A percentile compares a stretch with the other conserved stretches of the same genome.
phyloP scores from a whole-genome alignment of 30 jellyfish, hydroid and myxozoan species.

The Pelagia noctiluca region DNA sequence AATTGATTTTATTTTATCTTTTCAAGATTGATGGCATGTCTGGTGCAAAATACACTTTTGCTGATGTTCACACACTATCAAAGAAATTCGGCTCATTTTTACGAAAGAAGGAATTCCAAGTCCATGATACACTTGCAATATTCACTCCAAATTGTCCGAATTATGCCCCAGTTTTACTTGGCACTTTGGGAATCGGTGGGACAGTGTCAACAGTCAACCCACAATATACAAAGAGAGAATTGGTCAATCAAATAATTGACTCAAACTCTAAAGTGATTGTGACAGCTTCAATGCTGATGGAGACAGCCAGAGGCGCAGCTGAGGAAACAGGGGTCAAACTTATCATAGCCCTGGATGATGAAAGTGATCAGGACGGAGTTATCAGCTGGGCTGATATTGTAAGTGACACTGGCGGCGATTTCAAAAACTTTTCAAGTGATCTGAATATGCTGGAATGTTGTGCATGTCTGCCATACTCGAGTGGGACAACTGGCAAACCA shows the following conservation, averaged over 20 bases:
- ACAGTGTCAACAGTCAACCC: constrained; percentile 79
- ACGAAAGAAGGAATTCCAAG: constrained; percentile 28
- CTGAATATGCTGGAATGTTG: constrained; percentile 42
- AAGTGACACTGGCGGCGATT: constrained; percentile 49
- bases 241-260: constrained; percentile 69
- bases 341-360: constrained; percentile 62
- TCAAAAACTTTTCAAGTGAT: constrained; percentile 24
- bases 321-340: constrained; percentile 65
- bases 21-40: constrained; percentile 78
- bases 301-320: constrained; percentile 70
- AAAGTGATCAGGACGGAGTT: constrained; percentile 65
- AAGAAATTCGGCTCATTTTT: constrained; percentile 65
- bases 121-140: constrained; percentile 59
- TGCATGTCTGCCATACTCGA: constrained; percentile 84
- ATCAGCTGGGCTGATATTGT: constrained; percentile 64
- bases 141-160: constrained; percentile 76
- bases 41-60: constrained; percentile 59
- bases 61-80: constrained; percentile 31
- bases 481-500: constrained; percentile 97
- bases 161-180: constrained; percentile 63
- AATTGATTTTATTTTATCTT: too few species aligned
- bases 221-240: constrained; percentile 69
- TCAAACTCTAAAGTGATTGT: constrained; percentile 67
- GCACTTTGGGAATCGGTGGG: constrained; percentile 75
- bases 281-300: constrained; percentile 54